These are phyloP conservation scores for Caenorhabditis sp. DNA, from an alignment of 2,888 invertebrate genomes.

Conservation along the genomic window DNA sequence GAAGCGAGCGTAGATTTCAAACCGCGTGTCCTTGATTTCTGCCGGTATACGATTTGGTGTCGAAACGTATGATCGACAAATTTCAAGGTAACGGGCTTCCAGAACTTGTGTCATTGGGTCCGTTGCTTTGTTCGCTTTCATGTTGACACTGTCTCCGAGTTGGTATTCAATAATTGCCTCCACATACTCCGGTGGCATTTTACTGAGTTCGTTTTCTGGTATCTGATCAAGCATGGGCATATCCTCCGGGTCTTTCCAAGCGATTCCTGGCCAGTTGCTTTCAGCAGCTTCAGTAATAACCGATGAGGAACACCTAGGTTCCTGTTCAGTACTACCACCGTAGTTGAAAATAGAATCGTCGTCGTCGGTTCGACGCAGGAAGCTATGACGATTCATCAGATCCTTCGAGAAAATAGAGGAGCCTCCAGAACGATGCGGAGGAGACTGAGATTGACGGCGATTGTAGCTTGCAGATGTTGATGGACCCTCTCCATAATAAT, in stretches of 20 bases:
- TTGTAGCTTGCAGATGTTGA: neutral
- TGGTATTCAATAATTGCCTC: neutral
- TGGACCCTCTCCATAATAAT: neutral
- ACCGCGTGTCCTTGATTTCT: neutral
- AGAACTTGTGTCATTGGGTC: too few relatives aligned
- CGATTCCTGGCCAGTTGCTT: neutral
- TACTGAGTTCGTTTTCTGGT: neutral
- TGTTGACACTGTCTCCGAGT: neutral
- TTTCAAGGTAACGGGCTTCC: neutral
- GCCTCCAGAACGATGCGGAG: neutral
- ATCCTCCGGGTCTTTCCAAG: slow-evolving; percentile 27
- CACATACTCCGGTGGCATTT: slow-evolving; percentile 33
- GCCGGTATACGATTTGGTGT: neutral
- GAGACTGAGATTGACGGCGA: too few relatives aligned
- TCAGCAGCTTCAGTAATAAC: neutral
- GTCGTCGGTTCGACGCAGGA: neutral
- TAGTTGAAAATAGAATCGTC: neutral
- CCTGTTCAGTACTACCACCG: neutral
- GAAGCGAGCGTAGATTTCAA: slow-evolving; percentile 42
- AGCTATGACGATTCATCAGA: neutral
- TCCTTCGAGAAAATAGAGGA: neutral
- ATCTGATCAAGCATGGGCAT: slow-evolving; percentile 13
- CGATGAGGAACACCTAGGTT: too few relatives aligned
- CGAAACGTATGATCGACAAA: neutral
- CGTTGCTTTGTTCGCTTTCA: too few relatives aligned